Conservation (phyloP, 92 coral and sea anemone genomes). For the Epizoanthus stellaris region DNA sequence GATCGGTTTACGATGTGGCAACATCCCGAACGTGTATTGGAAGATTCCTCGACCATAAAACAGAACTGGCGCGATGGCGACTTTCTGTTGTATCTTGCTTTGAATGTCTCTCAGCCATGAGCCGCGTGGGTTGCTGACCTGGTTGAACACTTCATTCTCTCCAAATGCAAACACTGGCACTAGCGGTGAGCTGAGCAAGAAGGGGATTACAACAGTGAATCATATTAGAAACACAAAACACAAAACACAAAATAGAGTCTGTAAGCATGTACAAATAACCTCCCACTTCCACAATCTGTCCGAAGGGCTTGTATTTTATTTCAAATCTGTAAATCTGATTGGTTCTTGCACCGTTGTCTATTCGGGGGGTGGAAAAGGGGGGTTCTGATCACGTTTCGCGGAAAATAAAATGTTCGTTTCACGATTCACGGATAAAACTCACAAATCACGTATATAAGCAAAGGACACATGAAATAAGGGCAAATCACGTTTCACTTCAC, state of each 20-base stretch:
- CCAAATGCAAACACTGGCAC: slow-evolving; percentile 97
- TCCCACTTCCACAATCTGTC: no score
- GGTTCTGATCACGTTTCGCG: no score
- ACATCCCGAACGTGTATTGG: slow-evolving; percentile 89
- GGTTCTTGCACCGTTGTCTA: no score
- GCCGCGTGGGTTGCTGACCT: slow-evolving; percentile 93
- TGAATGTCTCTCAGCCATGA: slow-evolving; percentile 92
- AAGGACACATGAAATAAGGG: no score
- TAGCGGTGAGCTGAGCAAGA: slow-evolving; percentile 77
- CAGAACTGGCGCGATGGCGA: slow-evolving; percentile 94
- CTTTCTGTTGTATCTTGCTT: slow-evolving; percentile 80
- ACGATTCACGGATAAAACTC: no score
- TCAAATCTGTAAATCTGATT: no score
- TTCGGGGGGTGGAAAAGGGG: no score
- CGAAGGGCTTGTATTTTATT: not conserved
- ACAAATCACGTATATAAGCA: no score
- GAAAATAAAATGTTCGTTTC: no score
- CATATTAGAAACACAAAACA: not conserved
- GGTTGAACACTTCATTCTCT: slow-evolving; percentile 92
- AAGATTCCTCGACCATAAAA: slow-evolving; percentile 93
- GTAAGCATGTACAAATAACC: no score
- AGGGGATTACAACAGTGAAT: not conserved
- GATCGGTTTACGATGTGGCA: slow-evolving; percentile 93
- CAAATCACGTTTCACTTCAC: no score
- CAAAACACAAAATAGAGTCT: not conserved